Base-by-base conservation (phyloP, 1,140 invertebrate genomes). In the Drosophila parvula region DNA sequence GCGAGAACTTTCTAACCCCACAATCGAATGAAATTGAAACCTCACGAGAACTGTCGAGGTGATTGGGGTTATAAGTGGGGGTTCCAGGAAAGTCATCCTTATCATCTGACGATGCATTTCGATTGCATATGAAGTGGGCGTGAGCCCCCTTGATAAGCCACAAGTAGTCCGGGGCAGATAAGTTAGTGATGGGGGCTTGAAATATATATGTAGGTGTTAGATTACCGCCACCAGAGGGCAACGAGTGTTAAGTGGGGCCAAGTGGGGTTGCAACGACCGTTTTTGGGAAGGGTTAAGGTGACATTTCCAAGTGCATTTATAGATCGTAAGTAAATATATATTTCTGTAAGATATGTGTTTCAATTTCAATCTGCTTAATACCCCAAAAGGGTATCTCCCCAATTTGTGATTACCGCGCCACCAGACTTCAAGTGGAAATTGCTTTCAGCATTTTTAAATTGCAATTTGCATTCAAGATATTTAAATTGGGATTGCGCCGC, bases 391-490 rank as follows among this genome's bases (percentile, higher is more conserved):
- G 69, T 59, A 59, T 50, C 53, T 22, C 67, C 67, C 65, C 67
- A 16, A 57, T 14, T 57, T 41, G 68, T 36, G 51, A 48, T 71
- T 58, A 36, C 68, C 12, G 4, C 3, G 2, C 18, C 18, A 9
- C 0, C 14, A 14, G 11, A 22, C 50, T 12, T 38, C 57, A 27
- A 69, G 38, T 27, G 28, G 41, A 22, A 55, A 68, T 53, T 65
- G 61, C 48, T 22, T 44, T 34, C 28, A 45, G 64, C 64, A 40
- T 69, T 69, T 70, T 18, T 47, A 70, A 70, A 51, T 68, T 59
- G n/a, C 45, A 56, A 81, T 84, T 83, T 83, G 70, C 70, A 75
- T 83, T 75, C 81, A 40, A 64, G 64, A 81, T 79, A 78, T 86
- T 78, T 51, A 85, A 86, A 86, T 86, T 70, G 68, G 78, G 63